Conservation (phyloP, 2,113 vertebrate genomes). For the Aythya baeri region DNA sequence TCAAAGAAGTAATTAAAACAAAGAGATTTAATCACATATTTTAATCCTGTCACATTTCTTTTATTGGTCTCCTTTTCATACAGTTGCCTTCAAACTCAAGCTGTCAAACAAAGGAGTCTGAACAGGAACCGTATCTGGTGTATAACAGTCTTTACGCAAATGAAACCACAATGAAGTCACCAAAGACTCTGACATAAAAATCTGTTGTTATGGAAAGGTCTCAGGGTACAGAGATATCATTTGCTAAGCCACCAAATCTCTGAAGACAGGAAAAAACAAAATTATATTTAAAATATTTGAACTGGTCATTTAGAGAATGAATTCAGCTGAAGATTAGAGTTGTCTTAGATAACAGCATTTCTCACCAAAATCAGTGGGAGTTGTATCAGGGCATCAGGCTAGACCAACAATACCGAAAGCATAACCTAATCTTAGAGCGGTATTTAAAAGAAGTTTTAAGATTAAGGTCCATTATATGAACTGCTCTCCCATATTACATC, state of each 20-base stretch:
- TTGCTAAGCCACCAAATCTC: not conserved
- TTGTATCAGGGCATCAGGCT: not conserved
- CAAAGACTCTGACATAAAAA: not conserved
- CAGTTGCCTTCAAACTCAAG: not conserved
- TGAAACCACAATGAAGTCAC: constrained; percentile 59
- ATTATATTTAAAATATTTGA: not conserved
- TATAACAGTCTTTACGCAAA: not conserved
- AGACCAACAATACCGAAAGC: not conserved
- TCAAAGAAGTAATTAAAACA: not conserved
- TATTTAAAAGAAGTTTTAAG: not conserved
- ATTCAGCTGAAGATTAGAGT: not conserved
- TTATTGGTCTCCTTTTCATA: not conserved
- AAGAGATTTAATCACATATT: not conserved
- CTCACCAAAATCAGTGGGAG: not conserved
- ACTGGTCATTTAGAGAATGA: not conserved
- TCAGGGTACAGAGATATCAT: not conserved
- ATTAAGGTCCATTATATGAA: not conserved
- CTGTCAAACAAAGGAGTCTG: not conserved
- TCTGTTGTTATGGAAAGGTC: not conserved
- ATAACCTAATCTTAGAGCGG: no score
- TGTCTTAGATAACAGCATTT: not conserved
- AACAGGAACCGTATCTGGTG: not conserved
- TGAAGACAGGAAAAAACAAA: not conserved
- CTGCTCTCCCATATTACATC: not conserved
- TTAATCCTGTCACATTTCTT: not conserved